phyloP scores from a whole-genome alignment of 1,140 invertebrate genomes.

The Bombus confusus region DNA sequence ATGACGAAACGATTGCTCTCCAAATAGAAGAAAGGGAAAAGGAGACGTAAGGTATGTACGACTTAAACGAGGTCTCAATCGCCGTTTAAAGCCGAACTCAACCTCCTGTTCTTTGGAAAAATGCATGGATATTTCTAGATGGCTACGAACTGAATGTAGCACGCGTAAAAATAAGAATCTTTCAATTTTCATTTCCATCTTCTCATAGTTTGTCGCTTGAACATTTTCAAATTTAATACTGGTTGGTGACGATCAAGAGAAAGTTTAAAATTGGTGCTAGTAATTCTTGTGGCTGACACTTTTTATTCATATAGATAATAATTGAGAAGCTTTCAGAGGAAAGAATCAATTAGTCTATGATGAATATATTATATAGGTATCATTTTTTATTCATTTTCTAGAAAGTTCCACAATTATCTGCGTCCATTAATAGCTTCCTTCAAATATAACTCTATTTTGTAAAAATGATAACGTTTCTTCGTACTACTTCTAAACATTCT shows the following conservation, averaged over 20 bases:
- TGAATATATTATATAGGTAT: too few relatives aligned
- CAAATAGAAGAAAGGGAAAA: not conserved
- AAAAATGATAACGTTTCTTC: too few relatives aligned
- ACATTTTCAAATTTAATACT: not conserved
- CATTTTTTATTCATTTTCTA: too few relatives aligned
- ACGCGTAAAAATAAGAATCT: not conserved
- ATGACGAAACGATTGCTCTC: slow-evolving; percentile 28
- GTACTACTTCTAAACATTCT: too few relatives aligned
- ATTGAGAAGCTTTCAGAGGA: too few relatives aligned
- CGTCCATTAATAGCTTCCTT: too few relatives aligned
- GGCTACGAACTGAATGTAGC: not conserved
- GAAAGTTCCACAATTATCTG: too few relatives aligned
- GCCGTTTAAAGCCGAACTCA: slow-evolving; percentile 21
- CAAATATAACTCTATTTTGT: too few relatives aligned
- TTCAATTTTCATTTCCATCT: too few relatives aligned
- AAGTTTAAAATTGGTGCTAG: not conserved
- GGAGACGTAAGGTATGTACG: slow-evolving; percentile 9
- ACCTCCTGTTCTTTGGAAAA: not conserved
- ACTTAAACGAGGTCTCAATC: slow-evolving; percentile 40
- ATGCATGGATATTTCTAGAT: not conserved
- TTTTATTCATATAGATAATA: not conserved
- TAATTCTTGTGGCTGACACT: not conserved
- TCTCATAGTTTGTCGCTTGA: not conserved
- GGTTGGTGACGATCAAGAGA: not conserved
- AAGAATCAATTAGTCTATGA: too few relatives aligned